A percentile compares a stretch with the other conserved stretches of the same genome.
Conservation (phyloP, 2,888 invertebrate genomes). For the Rutpela maculata region DNA sequence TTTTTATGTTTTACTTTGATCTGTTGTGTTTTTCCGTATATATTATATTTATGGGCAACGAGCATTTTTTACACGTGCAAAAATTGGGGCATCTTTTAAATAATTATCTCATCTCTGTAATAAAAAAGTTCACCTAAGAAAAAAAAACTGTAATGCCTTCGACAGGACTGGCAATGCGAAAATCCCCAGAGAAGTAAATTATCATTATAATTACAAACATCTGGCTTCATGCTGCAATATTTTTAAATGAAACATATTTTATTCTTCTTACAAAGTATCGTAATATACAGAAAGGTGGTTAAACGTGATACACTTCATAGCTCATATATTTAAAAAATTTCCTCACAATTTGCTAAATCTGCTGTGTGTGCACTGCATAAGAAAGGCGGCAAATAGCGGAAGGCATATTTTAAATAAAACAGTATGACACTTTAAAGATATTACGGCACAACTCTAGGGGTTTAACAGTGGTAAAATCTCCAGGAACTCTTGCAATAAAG, state of each 20-base stretch:
- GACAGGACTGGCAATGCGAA: no score
- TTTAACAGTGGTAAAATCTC: conserved; percentile 3
- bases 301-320: conserved; percentile 36
- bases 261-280: conserved; percentile 6
- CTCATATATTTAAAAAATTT: conserved; percentile 35
- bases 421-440: conserved; percentile 29
- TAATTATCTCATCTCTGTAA: no score
- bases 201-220: background rate
- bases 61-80: no score
- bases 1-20: no score
- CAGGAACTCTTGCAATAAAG: background rate
- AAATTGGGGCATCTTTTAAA: no score
- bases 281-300: conserved; percentile 16
- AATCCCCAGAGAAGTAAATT: background rate
- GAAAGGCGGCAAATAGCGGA: conserved; percentile 11
- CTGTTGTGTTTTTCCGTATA: no score
- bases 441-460: conserved; percentile 19
- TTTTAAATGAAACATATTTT: background rate
- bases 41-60: no score
- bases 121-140: no score
- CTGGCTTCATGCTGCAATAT: background rate
- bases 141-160: no score
- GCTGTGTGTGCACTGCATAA: conserved; percentile 36
- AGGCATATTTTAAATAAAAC: conserved; percentile 28
- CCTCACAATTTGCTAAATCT: conserved; percentile 36